Base-by-base conservation (phyloP, 2,888 invertebrate species). In the Perithous albicinctus region DNA sequence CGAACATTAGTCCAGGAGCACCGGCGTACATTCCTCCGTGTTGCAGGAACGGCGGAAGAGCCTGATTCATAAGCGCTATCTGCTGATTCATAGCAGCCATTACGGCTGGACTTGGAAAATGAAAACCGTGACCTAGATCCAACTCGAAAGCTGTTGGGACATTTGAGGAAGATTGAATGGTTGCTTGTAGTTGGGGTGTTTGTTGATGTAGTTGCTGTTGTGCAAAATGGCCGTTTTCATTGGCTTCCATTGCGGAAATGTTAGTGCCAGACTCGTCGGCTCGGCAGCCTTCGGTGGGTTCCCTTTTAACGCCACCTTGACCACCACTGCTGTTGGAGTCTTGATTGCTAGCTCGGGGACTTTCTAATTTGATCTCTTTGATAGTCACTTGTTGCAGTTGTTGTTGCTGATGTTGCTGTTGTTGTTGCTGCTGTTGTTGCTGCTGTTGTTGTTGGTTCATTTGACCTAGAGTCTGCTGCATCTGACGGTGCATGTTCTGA, bases 71-170 rank as follows among this genome's bases (percentile, higher is more conserved):
- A 83, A 94, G 88, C 1, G 94, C 93, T 41, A 94, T 91, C 83
- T 93, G 93, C 80, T 94, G 94, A 79, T 93, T 93, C 92, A 93
- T 93, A 0, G 93, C 93, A 0, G 93, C 93, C 87, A 93, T 93
- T 54, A 93, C 92, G 0, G 93, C 93, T 0, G 93, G 93, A 41
- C 91, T 93, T 29, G 93, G 93, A 63, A 93, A 91, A 67, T 93
- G 91, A 78, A 92, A 92, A 23, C 92, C 89, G 78, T 92, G 92
- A 70, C 88, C 88, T 7, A 92, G 88, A 78, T 92, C 92, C 3
- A 93, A 84, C 41, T 93, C 92, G 82, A 92, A 92, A 20, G 87
- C 87, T 6, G 88, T 84, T 0, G 88, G 87, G 35, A 89, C 86
- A 10, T 85, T 81, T 0, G 89, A 87, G 0, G 90, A 86, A n/a